A percentile compares a stretch with the other conserved stretches of the same genome.
Conservation (phyloP, 2,888 invertebrate species). For the Boloria euphrosyne region DNA sequence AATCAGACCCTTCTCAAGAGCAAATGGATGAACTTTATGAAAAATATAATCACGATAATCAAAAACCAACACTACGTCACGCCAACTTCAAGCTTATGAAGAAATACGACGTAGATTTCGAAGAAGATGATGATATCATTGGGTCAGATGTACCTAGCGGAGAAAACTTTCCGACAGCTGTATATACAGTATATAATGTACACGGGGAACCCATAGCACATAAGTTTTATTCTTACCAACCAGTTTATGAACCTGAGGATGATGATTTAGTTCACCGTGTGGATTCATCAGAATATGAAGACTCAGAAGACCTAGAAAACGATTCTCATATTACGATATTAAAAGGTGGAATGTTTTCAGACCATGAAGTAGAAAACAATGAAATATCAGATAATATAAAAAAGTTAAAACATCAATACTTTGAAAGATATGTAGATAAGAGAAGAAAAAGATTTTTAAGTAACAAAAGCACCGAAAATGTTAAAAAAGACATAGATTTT, state of each 20-base stretch:
- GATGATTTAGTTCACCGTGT: constrained; percentile 61
- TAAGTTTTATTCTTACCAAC: constrained; percentile 73
- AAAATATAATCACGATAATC: constrained; percentile 70
- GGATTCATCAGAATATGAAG: constrained; percentile 63
- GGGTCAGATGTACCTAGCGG: constrained; percentile 52
- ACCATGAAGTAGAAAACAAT: constrained; percentile 49
- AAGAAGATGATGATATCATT: constrained; percentile 53
- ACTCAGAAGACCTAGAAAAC: constrained; percentile 57
- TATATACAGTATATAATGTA: constrained; percentile 74
- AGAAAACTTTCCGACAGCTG: constrained; percentile 69
- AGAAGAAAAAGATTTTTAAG: constrained; percentile 67
- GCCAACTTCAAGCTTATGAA: constrained; percentile 77
- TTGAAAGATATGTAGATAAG: constrained; percentile 72
- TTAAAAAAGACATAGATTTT: constrained; percentile 53
- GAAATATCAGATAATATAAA: constrained; percentile 62
- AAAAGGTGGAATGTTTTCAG: constrained; percentile 71
- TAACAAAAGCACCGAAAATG: constrained; percentile 53
- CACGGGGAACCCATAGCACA: constrained; percentile 78
- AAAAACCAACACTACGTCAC: constrained; percentile 72
- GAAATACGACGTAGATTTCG: constrained; percentile 66
- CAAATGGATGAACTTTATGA: constrained; percentile 66
- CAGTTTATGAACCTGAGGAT: constrained; percentile 75
- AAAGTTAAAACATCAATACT: constrained; percentile 73
- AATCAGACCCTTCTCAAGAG: constrained; percentile 57
- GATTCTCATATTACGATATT: constrained; percentile 66